These are phyloP conservation scores for Campoletis sonorensis DNA, from an alignment of 1,140 invertebrate genomes.

Conservation along the genomic window DNA sequence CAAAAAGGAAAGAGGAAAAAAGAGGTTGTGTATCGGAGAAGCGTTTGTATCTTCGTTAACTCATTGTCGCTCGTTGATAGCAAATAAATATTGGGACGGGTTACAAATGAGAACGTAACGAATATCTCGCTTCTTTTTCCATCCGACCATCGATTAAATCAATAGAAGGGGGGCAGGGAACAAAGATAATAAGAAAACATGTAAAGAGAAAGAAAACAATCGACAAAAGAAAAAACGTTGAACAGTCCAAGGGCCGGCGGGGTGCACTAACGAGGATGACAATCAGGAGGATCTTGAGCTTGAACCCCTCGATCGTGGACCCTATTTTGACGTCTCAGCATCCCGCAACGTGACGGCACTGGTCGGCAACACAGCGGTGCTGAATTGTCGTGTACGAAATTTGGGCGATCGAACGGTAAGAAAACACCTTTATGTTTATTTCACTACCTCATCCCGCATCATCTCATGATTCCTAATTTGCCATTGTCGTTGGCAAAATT, in stretches of 20 bases:
- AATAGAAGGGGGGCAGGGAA: too few relatives aligned
- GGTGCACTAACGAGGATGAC: conserved; percentile 68
- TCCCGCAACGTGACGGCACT: conserved; percentile 89
- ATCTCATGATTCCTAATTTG: too few relatives aligned
- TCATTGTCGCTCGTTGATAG: too few relatives aligned
- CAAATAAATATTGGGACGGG: too few relatives aligned
- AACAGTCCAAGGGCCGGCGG: conserved; percentile 65
- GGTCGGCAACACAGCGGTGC: conserved; percentile 86
- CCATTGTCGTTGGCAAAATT: too few relatives aligned
- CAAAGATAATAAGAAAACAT: background rate
- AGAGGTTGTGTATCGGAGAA: background rate
- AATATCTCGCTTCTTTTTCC: too few relatives aligned
- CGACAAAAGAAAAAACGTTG: conserved; percentile 18
- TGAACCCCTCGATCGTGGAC: conserved; percentile 78
- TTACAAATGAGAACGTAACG: too few relatives aligned
- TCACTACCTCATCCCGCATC: too few relatives aligned
- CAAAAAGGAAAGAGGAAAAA: background rate
- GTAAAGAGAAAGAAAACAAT: conserved; percentile 18
- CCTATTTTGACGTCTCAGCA: conserved; percentile 84
- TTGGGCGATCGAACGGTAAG: conserved; percentile 87
- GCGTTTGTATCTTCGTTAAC: too few relatives aligned
- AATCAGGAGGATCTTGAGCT: conserved; percentile 66
- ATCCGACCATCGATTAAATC: too few relatives aligned
- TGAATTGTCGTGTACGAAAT: conserved; percentile 88
- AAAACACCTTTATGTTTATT: conserved; percentile 2